Evolutionary conservation across 2,113 vertebrate species (phyloP).

Genomic region (Perca flavescens): DNA sequence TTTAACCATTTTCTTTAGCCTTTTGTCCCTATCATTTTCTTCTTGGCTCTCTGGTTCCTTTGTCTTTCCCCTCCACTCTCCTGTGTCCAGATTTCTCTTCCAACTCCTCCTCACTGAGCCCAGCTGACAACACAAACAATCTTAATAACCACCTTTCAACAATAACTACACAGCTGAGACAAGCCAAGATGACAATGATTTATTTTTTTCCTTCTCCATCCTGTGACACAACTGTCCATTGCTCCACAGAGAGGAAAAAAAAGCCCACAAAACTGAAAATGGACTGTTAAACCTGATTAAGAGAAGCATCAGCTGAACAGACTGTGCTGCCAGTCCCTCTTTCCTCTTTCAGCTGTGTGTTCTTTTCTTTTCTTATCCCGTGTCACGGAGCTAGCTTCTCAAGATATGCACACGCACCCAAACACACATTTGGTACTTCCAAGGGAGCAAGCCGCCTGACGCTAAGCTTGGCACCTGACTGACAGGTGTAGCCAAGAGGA

Average conservation of each 20-base stretch:
- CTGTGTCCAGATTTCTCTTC: constrained; percentile 25
- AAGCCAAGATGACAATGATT: constrained; percentile 72
- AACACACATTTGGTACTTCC: constrained; percentile 48
- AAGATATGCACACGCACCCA: constrained; percentile 47
- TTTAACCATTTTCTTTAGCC: constrained; percentile 24
- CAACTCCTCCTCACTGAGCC: constrained; percentile 31
- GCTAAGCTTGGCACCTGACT: constrained; percentile 78
- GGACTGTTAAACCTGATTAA: constrained; percentile 83
- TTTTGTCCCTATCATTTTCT: constrained; percentile 31
- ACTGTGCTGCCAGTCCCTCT: constrained; percentile 50
- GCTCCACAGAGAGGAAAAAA: constrained; percentile 49
- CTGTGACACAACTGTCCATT: constrained; percentile 63
- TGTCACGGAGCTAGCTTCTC: constrained; percentile 31
- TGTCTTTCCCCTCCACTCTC: constrained; percentile 27
- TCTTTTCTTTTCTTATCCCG: constrained; percentile 46
- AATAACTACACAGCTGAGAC: constrained; percentile 64
- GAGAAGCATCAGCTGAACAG: constrained; percentile 60
- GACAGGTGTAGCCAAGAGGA: constrained; percentile 83
- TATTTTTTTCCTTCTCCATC: constrained; percentile 18
- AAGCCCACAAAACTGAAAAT: constrained; percentile 62
- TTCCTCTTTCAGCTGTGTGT: constrained; percentile 30
- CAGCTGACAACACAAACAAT: constrained; percentile 63
- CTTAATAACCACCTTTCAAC: constrained; percentile 81
- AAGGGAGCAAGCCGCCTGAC: constrained; percentile 51
- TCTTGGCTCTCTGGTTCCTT: constrained; percentile 23